Evolutionary conservation across 2,888 invertebrate species (phyloP), one percentile per base, ranked within the genome.

Genomic region (Teleogryllus oceanicus): DNA sequence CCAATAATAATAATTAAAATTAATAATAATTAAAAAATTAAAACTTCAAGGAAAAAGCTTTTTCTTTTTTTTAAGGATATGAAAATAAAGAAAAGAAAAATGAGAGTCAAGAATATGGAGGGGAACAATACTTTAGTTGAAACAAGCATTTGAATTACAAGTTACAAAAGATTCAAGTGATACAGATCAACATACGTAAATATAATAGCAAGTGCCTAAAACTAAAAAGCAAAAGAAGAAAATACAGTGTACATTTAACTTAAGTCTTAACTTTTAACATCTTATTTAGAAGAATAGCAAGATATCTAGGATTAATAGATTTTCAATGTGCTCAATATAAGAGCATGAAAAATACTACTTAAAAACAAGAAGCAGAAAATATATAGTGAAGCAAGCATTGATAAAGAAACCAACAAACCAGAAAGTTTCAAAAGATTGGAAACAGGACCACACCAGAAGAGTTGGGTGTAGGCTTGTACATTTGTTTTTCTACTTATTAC

Each of bases 401-500:
- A 76, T 76, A n/a, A 21, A 24, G 24, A 76, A 76, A 24, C 21
- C 21, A 76, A 76, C 13, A 76, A 76, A 76, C 37, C 76, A 62
- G 62, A 62, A 62, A 62, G 62, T 76, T 76, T 76, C 13, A 20
- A 37, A 37, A 37, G 37, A 76, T 21, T 76, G 37, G 76, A 76
- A 62, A 62, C 62, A 62, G 62, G 62, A 62, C 62, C 62, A 62
- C 62, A 62, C 62, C 62, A 62, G 62, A 62, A 62, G 62, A 62
- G n/a, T 62, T 18, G 62, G 62, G 62, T 62, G 62, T 62, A 62
- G 62, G 62, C 62, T 62, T 62, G 79, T 78, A 80, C 80, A 78
- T 74, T 78, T 78, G 78, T 79, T 75, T 78, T 78, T 62, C 49
- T 76, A 76, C 76, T 78, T 49, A 76, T 75, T 75, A 74, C 62